Base-by-base conservation (phyloP, 2,888 invertebrate species). In the Pterostichus madidus region DNA sequence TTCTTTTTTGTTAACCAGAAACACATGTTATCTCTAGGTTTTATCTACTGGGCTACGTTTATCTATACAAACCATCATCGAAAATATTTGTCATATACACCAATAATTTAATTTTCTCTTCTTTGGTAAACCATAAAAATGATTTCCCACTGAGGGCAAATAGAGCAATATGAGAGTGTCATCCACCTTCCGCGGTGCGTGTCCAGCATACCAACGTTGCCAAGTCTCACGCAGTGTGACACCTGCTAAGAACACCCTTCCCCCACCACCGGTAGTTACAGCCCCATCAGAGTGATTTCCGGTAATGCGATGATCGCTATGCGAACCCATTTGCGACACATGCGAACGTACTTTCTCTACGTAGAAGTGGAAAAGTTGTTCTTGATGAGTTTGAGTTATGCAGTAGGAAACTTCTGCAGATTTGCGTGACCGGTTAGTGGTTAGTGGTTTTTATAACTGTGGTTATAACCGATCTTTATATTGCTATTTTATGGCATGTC, bases 201-300 rank as follows among this genome's bases (percentile, higher is more conserved):
- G 49, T 49, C 49, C 49, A 5, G 13, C n/a, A 0, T 31, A 15
- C 24, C 10, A 59, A 59, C 24, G 32, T 59, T 11, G 13, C 59
- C 24, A 24, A 3, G 24, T 24, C 24, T 24, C 24, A 24, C 24
- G 24, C 24, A 24, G 24, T 31, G 39, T 39, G 3, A 39, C 24
- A 13, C 10, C 59, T 59, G 59, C 5, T 56, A 56, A n/a, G 39
- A 39, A 39, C 39, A 39, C 39, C 24, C 11, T 17, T 10, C 10
- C 1, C 49, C 49, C 49, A 6, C 6, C 5, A 49, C 59, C 15
- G 17, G 32, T 7, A 59, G 10, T 31, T 49, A 49, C 49, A 49
- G n/a, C 49, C 11, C 49, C 13, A 49, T 52, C 49, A 24, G 15
- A 75, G 75, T 75, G 75, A 75, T 75, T 75, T 75, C 75, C 75